Base-by-base conservation (phyloP, 2,797 vertebrate genomes). In the Alosa sapidissima region DNA sequence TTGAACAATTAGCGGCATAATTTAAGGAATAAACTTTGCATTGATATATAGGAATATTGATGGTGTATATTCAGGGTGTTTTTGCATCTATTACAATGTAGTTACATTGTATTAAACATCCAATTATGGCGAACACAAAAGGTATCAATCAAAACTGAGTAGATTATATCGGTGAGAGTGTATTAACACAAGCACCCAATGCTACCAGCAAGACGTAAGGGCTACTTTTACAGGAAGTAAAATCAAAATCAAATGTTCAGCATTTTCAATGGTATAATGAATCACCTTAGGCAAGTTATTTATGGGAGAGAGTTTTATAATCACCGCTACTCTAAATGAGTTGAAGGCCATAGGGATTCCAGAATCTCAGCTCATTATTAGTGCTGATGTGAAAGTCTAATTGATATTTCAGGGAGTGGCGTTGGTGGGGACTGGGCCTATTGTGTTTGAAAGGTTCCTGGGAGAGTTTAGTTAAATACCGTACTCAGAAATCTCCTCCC, bases 361-460 rank as follows among this genome's bases (percentile, higher is more conserved):
- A 36, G 41, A 41, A 36, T 3, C 68, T 5, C 2, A 75, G 68
- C 68, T 75, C 68, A 75, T 75, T 75, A 75, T 75, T 36, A 3
- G 0, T 11, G 16, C 33, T 41, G 68, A 75, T 75, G 13, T 75
- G 14, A 84, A 9, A 86, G 54, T 85, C 84, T 84, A 84, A 86
- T 87, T 82, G 47, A 51, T 60, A 48, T 55, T 72, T 49, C 68
- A 75, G 68, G 13, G 11, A 75, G 16, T 55, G 68, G 41, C 8
- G 19, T 45, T 28, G 84, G 51, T 55, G 81, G 84, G 65, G 82
- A 84, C 62, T 87, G 83, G 82, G 36, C 86, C 6, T 58, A 52
- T 89, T 85, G 52, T 84, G 19, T 83, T 60, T 84, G 81, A 58
- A 55, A 85, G 88, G 85, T 87, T 90, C 82, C 88, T 88, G 14